Conservation (phyloP, 2,888 invertebrate genomes). For the Eurytoma californica region DNA sequence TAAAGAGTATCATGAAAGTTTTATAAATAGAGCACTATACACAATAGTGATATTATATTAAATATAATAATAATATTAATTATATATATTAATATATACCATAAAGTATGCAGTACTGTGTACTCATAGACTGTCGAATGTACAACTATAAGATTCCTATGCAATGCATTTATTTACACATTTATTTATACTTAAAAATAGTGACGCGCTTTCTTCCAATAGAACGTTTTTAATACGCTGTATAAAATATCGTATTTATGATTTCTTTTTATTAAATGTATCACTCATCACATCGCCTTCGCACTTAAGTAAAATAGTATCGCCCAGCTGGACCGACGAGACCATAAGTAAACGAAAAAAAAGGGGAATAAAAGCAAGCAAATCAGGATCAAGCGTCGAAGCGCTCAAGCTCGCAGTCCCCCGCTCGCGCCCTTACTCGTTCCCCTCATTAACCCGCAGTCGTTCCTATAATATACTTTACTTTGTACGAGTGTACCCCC, state of each 20-base stretch:
- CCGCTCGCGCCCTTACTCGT: background rate
- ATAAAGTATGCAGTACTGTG: constrained; percentile 62
- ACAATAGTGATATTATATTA: constrained; percentile 50
- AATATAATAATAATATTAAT: constrained; percentile 36
- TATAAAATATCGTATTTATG: constrained; percentile 38
- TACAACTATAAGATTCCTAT: constrained; percentile 71
- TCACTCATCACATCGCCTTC: constrained; percentile 4
- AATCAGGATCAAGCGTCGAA: constrained; percentile 20
- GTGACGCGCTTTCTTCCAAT: constrained; percentile 24
- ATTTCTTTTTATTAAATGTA: constrained; percentile 19
- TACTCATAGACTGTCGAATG: constrained; percentile 70
- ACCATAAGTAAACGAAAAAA: background rate
- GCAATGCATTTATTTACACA: constrained; percentile 68
- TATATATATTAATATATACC: constrained; percentile 61
- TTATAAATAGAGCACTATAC: constrained; percentile 41
- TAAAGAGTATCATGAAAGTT: constrained; percentile 32
- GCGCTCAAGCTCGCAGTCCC: constrained; percentile 27
- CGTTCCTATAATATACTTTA: constrained; percentile 46
- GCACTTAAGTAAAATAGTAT: constrained; percentile 41
- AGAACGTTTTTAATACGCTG: constrained; percentile 17
- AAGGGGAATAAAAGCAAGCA: background rate
- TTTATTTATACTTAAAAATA: constrained; percentile 59
- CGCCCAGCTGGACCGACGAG: constrained; percentile 45
- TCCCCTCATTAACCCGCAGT: constrained; percentile 26
- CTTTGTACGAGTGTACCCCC: constrained; percentile 23